Evolutionary conservation across 2,888 invertebrate species (phyloP), one percentile per base, ranked within the genome.

Genomic region (Thyatira batis): DNA sequence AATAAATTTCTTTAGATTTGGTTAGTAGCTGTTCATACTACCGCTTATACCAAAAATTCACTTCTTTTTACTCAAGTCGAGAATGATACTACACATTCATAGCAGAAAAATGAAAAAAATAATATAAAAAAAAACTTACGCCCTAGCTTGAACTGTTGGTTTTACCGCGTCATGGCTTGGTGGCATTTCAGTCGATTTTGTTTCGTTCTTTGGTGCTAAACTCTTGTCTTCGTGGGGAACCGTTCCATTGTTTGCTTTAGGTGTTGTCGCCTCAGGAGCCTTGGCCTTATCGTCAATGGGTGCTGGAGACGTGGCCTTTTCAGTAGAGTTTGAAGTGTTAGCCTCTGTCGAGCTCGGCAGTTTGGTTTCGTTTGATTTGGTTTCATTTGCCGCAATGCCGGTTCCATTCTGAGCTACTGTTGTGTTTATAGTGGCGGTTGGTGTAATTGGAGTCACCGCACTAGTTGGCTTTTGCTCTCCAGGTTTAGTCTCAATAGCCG

Each of bases 111-210:
- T 33, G 4, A n/a, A 8, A 39, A 39, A 8, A 11, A 8, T 3
- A 10, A 10, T 11, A 39, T 11, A 1, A 39, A 25, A 1, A 43
- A 23, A 13, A 39, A 71, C 79, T 78, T 70, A 87, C 87, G 84
- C 84, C 83, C 86, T 80, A 13, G 82, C 66, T 60, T 81, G 71
- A 52, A 67, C 69, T 20, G 60, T 66, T 46, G 50, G 13, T 20
- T 52, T 55, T n/a, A 10, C 28, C 2, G 6, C 8, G 45, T 48
- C 30, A 25, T 54, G 54, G 20, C 57, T 57, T 53, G 68, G 66
- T 0, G 81, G 73, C 11, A 61, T 54, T 55, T 61, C 69, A 20
- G 76, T 67, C 1, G 80, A 45, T 51, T 63, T 76, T 1, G 67
- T 54, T 9, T 60, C 60, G 48, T 57, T 51, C 53, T 71, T 76